Percentiles rank a stretch among this genome's conserved stretches.
phyloP scores from a whole-genome alignment of 2,888 invertebrate genomes.

The Globia sparganii region DNA sequence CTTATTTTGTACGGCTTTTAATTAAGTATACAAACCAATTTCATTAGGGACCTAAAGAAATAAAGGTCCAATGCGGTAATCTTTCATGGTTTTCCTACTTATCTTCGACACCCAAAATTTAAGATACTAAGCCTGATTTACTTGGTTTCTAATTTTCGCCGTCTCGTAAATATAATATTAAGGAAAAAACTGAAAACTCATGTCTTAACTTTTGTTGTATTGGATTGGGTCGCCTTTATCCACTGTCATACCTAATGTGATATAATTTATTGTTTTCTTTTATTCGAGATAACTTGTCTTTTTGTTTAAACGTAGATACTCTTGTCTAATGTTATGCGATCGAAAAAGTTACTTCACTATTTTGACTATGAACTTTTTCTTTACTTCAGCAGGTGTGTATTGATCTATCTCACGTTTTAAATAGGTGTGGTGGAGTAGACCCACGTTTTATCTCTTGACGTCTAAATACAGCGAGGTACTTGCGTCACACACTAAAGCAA shows the following conservation, averaged over 20 bases:
- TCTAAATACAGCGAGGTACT: background rate
- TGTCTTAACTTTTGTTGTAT: background rate
- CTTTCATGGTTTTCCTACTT: background rate
- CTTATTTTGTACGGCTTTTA: slow-evolving; percentile 29
- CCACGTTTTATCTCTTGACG: background rate
- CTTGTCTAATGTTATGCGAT: background rate
- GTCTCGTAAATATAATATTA: slow-evolving; percentile 3
- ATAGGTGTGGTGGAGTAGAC: background rate
- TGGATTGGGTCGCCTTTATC: background rate
- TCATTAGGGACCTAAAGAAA: slow-evolving; percentile 26
- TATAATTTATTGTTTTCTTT: too few species aligned
- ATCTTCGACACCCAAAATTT: background rate
- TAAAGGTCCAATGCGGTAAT: slow-evolving; percentile 14
- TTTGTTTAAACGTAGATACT: background rate
- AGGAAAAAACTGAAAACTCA: background rate
- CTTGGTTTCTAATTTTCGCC: slow-evolving; percentile 13
- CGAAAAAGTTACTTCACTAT: too few species aligned
- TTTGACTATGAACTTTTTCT: background rate
- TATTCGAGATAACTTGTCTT: background rate
- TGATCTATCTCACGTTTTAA: background rate
- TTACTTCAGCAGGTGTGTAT: background rate
- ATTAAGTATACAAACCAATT: slow-evolving; percentile 31
- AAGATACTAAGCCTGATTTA: slow-evolving; percentile 7
- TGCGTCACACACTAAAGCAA: background rate
- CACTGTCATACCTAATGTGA: background rate